Percentiles rank a stretch among this genome's conserved stretches.
phyloP scores from a whole-genome alignment of 2,113 vertebrate genomes.

The Platysteira castanea region DNA sequence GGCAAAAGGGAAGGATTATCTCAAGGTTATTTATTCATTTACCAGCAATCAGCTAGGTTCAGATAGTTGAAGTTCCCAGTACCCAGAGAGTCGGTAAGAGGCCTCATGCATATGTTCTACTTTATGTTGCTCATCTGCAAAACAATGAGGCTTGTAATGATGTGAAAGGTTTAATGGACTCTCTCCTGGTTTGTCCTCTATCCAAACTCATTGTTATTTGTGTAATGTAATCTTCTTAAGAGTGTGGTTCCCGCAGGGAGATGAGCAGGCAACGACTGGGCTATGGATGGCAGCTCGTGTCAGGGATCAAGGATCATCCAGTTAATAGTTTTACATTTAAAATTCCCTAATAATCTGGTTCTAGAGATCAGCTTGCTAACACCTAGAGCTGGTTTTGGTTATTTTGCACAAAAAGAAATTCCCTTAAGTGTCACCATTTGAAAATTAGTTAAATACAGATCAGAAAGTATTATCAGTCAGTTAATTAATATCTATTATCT shows the following conservation, averaged over 20 bases:
- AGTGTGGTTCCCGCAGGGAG: slow-evolving; percentile 68
- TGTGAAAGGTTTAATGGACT: slow-evolving; percentile 79
- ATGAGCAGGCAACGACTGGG: slow-evolving; percentile 45
- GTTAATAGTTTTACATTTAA: slow-evolving; percentile 63
- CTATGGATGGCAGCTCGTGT: slow-evolving; percentile 58
- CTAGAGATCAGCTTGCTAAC: slow-evolving; percentile 38
- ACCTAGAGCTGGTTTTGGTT: slow-evolving; percentile 33
- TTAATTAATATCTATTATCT: neutral
- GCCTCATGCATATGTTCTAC: slow-evolving; percentile 72
- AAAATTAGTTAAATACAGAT: slow-evolving; percentile 22
- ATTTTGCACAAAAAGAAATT: neutral
- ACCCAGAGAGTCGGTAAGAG: slow-evolving; percentile 63
- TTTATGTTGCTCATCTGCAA: slow-evolving; percentile 83
- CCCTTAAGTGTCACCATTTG: neutral
- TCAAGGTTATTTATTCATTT: slow-evolving; percentile 71
- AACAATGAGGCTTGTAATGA: slow-evolving; percentile 83
- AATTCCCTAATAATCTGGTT: slow-evolving; percentile 22
- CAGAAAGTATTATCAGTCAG: slow-evolving; percentile 32
- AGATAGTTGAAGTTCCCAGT: slow-evolving; percentile 60
- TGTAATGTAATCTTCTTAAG: slow-evolving; percentile 78
- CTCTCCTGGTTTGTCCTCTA: slow-evolving; percentile 67
- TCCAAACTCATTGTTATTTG: slow-evolving; percentile 79
- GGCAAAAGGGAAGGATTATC: slow-evolving; percentile 49
- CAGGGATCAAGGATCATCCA: slow-evolving; percentile 71
- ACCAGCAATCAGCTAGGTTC: slow-evolving; percentile 63